Evolutionary conservation across 2,888 invertebrate species (phyloP), one percentile per base, ranked within the genome.

Genomic region (Synergus japonicus): DNA sequence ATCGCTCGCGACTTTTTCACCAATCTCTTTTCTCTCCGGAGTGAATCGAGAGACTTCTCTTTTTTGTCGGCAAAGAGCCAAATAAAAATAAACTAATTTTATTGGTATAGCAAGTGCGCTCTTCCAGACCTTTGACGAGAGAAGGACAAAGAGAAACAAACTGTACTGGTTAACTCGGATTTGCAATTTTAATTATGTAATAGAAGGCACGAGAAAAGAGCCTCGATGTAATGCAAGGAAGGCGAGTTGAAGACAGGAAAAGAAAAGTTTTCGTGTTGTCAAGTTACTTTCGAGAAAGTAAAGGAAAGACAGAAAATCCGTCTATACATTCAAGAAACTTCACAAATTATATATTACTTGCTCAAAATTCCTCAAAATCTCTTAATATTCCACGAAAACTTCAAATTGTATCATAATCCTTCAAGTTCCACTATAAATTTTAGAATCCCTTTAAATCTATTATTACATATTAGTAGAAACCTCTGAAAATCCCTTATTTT

Each of bases 21-120:
- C 79, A 76, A 77, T 78, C 64, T 81, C 77, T 44, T 58, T 69
- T 60, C 49, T 60, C 65, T 44, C 65, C 78, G 69, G 49, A 73
- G 82, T 82, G 81, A 86, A 85, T 81, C 84, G 77, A 78, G 84
- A 84, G 83, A 83, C 86, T 83, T 81, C 81, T 83, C 85, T 87
- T 84, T 84, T 83, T 82, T 79, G 80, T 76, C 69, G 80, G 77
- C 79, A 44, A 63, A 77, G 87, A 85, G 85, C 86, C 87, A 86
- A 89, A 89, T 88, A 89, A 91, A 90, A 91, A 90, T 90, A 90
- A 91, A 89, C 88, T 88, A 88, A 90, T 90, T 88, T 73, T 90
- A 87, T 90, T 91, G 90, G 90, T 89, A 88, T 89, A 88, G 86
- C 90, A 88, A 90, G 90, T 90, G 89, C 85, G 77, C 86, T 86